Conservation (phyloP, 1,140 invertebrate genomes). For the Procambarus virginalis region DNA sequence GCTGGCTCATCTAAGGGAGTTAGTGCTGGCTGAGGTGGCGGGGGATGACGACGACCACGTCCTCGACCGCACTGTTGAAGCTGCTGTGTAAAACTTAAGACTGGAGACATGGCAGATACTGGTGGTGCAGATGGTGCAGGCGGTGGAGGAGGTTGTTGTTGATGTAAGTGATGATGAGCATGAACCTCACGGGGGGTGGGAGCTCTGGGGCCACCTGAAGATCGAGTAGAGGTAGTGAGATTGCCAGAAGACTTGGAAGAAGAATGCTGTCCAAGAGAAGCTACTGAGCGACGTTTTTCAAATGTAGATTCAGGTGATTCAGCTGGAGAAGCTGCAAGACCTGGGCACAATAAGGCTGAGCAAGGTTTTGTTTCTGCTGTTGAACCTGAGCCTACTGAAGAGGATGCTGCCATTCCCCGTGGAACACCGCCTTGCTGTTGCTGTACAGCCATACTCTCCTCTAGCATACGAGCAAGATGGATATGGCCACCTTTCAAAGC, state of each 20-base stretch:
- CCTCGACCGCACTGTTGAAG: constrained; percentile 79
- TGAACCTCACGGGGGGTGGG: constrained; percentile 72
- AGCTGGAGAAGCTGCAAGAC: constrained; percentile 72
- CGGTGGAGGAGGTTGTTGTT: constrained; percentile 37
- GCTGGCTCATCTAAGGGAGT: constrained; percentile 84
- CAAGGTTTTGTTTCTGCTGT: constrained; percentile 83
- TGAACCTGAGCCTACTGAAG: constrained; percentile 76
- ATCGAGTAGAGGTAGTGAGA: constrained; percentile 79
- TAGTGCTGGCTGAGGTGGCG: constrained; percentile 71
- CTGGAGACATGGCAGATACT: constrained; percentile 69
- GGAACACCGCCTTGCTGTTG: constrained; percentile 46
- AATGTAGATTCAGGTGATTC: constrained; percentile 82
- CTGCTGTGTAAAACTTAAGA: constrained; percentile 83
- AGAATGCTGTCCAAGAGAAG: constrained; percentile 82
- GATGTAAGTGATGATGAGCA: constrained; percentile 40
- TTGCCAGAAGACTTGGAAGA: constrained; percentile 84
- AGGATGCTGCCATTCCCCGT: constrained; percentile 63
- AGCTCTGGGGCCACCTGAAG: constrained; percentile 72
- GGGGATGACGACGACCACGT: constrained; percentile 70
- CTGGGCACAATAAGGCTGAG: constrained; percentile 78
- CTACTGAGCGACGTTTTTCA: constrained; percentile 81
- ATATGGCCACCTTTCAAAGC: constrained; percentile 86
- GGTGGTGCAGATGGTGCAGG: constrained; percentile 72
- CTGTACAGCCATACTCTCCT: constrained; percentile 70
- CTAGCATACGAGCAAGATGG: constrained; percentile 81